Evolutionary conservation across 2,888 invertebrate species (phyloP).

Genomic region (Hemaris fuciformis): DNA sequence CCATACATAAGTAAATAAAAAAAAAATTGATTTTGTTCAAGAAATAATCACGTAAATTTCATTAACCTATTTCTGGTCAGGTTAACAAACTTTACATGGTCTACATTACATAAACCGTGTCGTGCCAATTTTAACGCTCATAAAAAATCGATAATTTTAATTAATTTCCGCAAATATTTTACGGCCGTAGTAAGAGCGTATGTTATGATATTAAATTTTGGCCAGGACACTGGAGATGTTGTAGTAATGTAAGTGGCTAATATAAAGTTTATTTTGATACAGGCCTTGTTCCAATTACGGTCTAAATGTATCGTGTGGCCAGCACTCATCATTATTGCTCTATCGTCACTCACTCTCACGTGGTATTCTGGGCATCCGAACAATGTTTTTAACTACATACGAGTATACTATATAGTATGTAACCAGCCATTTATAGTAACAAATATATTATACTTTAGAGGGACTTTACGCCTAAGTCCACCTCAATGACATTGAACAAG

Average conservation of each 20-base stretch:
- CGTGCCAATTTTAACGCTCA: conserved; percentile 24
- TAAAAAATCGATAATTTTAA: conserved; percentile 16
- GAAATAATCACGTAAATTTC: conserved; percentile 7
- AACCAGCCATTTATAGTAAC: no score
- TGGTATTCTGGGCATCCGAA: neutral
- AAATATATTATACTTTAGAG: no score
- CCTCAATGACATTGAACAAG: no score
- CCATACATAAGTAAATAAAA: neutral
- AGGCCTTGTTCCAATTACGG: conserved; percentile 53
- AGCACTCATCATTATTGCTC: conserved; percentile 15
- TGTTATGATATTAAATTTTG: conserved; percentile 49
- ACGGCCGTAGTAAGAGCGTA: conserved; percentile 47
- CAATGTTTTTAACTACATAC: neutral
- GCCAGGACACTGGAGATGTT: conserved; percentile 46
- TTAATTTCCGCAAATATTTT: conserved; percentile 10
- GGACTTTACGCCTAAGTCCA: no score
- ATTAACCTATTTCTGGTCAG: conserved; percentile 27
- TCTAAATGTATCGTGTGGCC: conserved; percentile 29
- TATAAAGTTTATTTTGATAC: conserved; percentile 49
- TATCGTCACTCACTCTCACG: neutral
- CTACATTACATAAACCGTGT: conserved; percentile 28
- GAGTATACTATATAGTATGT: neutral
- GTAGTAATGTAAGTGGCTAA: conserved; percentile 52
- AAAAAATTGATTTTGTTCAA: neutral
- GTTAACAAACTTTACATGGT: conserved; percentile 26